A percentile compares a stretch with the other conserved stretches of the same genome.
Conservation (phyloP, 2,888 invertebrate genomes). For the Nipponacmea schrenckii region DNA sequence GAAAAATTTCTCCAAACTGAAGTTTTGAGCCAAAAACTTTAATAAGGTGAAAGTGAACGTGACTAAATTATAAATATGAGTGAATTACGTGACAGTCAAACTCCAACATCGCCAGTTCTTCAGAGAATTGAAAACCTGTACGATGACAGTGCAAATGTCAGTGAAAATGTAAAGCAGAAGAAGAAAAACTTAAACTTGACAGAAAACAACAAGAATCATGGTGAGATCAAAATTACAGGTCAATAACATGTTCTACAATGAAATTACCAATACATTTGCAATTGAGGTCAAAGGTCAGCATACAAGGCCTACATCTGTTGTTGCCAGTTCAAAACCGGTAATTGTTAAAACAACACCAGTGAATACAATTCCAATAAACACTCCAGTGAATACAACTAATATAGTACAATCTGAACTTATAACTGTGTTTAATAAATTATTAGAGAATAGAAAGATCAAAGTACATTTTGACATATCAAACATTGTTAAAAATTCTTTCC, state of each 20-base stretch:
- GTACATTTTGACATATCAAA: neutral
- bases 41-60: no score
- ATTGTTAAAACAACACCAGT: neutral
- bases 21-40: no score
- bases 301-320: no score
- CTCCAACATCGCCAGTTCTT: no score
- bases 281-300: no score
- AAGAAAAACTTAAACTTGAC: no score
- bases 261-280: no score
- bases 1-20: no score
- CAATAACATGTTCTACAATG: neutral
- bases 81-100: no score
- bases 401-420: neutral
- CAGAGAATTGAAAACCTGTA: no score
- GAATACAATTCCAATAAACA: neutral
- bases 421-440: neutral
- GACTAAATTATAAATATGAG: no score
- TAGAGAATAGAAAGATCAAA: neutral
- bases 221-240: neutral
- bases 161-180: neutral
- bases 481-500: neutral
- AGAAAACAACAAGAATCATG: neutral
- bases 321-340: no score
- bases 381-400: neutral
- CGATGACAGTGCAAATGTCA: neutral